Evolutionary conservation across 2,888 invertebrate species (phyloP), one percentile per base, ranked within the genome.

Genomic region (Candidula unifasciata): DNA sequence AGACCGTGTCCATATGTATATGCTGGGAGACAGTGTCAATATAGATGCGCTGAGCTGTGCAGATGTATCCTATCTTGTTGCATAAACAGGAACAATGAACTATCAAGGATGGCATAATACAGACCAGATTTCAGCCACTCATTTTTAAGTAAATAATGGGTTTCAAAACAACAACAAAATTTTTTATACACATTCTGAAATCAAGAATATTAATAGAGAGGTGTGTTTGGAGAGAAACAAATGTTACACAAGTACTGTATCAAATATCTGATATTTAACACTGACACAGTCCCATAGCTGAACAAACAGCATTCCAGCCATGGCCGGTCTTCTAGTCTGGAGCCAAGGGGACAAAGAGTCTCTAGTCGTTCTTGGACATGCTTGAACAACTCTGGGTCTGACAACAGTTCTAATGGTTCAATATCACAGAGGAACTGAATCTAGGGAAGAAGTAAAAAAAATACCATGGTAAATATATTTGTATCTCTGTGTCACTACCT

Each of bases 231-330:
- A 44, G 8, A 6, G 13, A 21, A 18, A 30, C 18, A 24, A 5
- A 3, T 33, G 10, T 66, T 71, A 60, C n/a, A 84, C 80, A 5
- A 84, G 37, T 27, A 27, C 35, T 27, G 83, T 84, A 33, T 84
- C 83, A 84, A 84, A 84, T 18, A 84, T 84, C 33, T 84, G 83
- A n/a, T 68, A 79, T 33, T 73, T 73, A 1, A 84, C 68, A 64
- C 13, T 54, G 60, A 52, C 73, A 5, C 52, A 68, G 35, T 24
- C 18, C 54, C n/a, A 52, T 73, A 84, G 52, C 69, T 78, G 21
- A 79, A 79, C 33, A 84, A 35, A 35, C 83, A 84, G 37, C 83
- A 84, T 37, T 84, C 83, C 27, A 84, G 30, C 44, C 71, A 57
- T 35, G 83, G 83, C n/a, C 73, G 37, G n/a, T 71, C 73, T 18